Evolutionary conservation across 2,113 vertebrate genomes (phyloP), one percentile per base, ranked within the genome.

Genomic region (Albula glossodonta): DNA sequence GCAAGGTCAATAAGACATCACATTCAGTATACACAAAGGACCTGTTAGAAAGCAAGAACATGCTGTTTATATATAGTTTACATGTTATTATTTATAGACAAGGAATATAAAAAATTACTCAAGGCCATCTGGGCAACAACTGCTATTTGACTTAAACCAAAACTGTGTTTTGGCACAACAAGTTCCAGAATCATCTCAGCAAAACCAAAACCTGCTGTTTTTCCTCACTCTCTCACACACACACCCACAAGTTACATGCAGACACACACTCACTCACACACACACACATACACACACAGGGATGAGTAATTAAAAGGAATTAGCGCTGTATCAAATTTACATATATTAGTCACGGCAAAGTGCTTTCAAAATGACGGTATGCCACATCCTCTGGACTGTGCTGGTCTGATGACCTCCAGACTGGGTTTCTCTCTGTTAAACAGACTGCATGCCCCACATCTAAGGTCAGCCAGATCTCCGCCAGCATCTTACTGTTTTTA

Each of bases 251-350:
- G n/a, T n/a, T n/a, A 56, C 53, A 56, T 11, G 11, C 53, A 56
- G 5, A 56, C 53, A 56, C 53, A 56, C 53, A 56, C 53, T 8
- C 66, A 15, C 66, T 8, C 66, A 15, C 66, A 5, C 66, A 74
- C 66, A 84, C 86, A 84, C 49, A 70, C 78, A 57, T 56, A 41
- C 17, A 53, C 60, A 63, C 60, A 56, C 52, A 56, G 5, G 56
- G 70, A 87, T 87, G 82, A 87, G 77, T 87, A 87, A 87, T 87
- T 87, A 87, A 87, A 79, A 66, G 78, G 48, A 31, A 80, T 80
- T 80, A 51, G 77, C 48, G 41, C 19, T 83, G 74, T 84, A 66
- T 70, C 13, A 83, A 77, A 87, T 87, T 79, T 84, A 66, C 86
- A 87, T 84, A 87, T 53, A 84, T 87, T 87, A 87, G 86, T 80